phyloP scores from a whole-genome alignment of 2,113 vertebrate genomes.

The Opisthocomus hoazin region DNA sequence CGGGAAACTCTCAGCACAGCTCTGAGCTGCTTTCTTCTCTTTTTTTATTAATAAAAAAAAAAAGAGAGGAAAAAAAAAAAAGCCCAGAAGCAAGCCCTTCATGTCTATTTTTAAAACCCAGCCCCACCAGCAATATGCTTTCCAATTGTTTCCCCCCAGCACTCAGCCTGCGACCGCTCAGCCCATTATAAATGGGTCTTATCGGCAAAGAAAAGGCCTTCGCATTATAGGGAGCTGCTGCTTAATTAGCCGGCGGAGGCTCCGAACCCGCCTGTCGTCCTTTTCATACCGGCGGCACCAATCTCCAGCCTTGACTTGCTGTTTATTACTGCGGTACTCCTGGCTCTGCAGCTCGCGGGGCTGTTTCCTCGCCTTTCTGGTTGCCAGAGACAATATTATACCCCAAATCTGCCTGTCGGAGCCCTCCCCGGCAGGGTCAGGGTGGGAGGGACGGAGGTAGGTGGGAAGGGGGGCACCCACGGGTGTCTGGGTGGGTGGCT shows the following conservation, averaged over 20 bases:
- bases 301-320: slow-evolving; percentile 42
- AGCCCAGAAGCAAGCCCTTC: slow-evolving; percentile 37
- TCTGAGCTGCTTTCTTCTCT: slow-evolving; percentile 10
- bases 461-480: neutral
- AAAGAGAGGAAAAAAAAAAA: neutral
- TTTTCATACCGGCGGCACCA: slow-evolving; percentile 43
- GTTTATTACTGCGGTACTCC: slow-evolving; percentile 57
- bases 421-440: accelerated
- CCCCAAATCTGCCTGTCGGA: neutral
- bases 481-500: neutral
- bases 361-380: neutral
- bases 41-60: neutral
- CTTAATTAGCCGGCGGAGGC: slow-evolving; percentile 58
- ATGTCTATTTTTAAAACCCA: slow-evolving; percentile 64
- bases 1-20: neutral
- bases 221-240: slow-evolving; percentile 50
- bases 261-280: slow-evolving; percentile 39
- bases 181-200: slow-evolving; percentile 59
- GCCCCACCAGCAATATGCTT: slow-evolving; percentile 48
- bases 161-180: slow-evolving; percentile 27
- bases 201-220: slow-evolving; percentile 57
- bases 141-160: slow-evolving; percentile 57
- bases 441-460: neutral
- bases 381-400: neutral
- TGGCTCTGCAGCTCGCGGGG: neutral